phyloP scores from a whole-genome alignment of 2,888 invertebrate genomes.

The Lumbricus terrestris region DNA sequence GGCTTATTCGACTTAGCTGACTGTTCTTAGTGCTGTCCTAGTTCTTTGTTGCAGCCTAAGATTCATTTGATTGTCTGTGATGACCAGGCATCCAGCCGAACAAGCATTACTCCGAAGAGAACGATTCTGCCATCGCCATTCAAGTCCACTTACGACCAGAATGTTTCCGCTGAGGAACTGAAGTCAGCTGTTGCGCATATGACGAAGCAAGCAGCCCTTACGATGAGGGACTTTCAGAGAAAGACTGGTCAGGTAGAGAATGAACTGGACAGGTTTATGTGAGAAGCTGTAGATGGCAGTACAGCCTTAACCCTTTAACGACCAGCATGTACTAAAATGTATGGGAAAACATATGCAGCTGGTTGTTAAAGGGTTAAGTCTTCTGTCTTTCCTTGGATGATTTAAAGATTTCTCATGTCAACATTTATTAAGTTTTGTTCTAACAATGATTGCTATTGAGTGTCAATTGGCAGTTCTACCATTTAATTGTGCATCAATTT shows the following conservation, averaged over 20 bases:
- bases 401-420: not conserved
- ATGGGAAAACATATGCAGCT: too few species aligned
- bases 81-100: not conserved
- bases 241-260: not conserved
- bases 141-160: not conserved
- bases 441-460: not conserved
- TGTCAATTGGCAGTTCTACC: too few species aligned
- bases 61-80: not conserved
- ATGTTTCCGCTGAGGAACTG: slow-evolving; percentile 10
- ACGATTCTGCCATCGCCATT: slow-evolving; percentile 8
- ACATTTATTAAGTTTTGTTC: not conserved
- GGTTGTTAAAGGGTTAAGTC: too few species aligned
- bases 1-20: not conserved
- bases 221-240: slow-evolving; percentile 10
- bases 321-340: too few species aligned
- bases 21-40: not conserved
- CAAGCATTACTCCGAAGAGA: not conserved
- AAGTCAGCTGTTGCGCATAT: slow-evolving; percentile 6
- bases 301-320: too few species aligned
- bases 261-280: not conserved
- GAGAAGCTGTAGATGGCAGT: not conserved
- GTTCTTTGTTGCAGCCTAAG: not conserved
- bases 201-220: slow-evolving; percentile 3
- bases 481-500: not conserved
- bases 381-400: not conserved